Conservation (phyloP, 2,888 invertebrate species). For the Ochlodes sylvanus region DNA sequence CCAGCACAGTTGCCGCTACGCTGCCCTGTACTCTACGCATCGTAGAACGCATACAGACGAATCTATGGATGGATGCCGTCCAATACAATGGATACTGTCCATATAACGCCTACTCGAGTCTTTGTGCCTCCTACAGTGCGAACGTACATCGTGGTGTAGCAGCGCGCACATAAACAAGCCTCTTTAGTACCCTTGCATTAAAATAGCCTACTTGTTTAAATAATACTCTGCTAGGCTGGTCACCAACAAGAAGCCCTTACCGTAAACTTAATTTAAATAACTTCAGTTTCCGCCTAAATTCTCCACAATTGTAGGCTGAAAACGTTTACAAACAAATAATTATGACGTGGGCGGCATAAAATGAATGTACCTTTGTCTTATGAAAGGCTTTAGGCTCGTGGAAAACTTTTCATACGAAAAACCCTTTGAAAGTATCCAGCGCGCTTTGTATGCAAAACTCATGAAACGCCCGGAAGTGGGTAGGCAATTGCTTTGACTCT, state of each 20-base stretch:
- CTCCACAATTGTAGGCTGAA: slow-evolving; percentile 4
- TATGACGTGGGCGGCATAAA: slow-evolving; percentile 9
- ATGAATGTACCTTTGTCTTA: slow-evolving; percentile 33
- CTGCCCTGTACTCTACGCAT: too few species aligned
- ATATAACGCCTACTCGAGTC: too few species aligned
- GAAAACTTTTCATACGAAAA: slow-evolving; percentile 33
- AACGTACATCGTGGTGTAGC: too few species aligned
- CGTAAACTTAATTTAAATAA: background rate
- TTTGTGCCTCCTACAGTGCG: too few species aligned
- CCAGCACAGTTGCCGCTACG: too few species aligned
- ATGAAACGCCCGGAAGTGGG: slow-evolving; percentile 37
- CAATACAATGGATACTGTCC: too few species aligned
- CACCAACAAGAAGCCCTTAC: background rate
- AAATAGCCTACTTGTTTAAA: too few species aligned
- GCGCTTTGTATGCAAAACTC: slow-evolving; percentile 48
- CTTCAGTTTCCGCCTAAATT: background rate
- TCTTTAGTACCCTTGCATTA: too few species aligned
- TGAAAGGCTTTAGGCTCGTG: slow-evolving; percentile 31
- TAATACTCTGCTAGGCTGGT: background rate
- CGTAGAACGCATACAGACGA: too few species aligned
- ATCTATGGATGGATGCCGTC: too few species aligned
- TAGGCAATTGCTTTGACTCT: slow-evolving; percentile 23
- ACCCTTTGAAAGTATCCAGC: slow-evolving; percentile 29
- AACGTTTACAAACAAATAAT: slow-evolving; percentile 8
- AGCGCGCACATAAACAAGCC: too few species aligned